Evolutionary conservation across 2,888 invertebrate species (phyloP).

Genomic region (Tetragnatha montana): DNA sequence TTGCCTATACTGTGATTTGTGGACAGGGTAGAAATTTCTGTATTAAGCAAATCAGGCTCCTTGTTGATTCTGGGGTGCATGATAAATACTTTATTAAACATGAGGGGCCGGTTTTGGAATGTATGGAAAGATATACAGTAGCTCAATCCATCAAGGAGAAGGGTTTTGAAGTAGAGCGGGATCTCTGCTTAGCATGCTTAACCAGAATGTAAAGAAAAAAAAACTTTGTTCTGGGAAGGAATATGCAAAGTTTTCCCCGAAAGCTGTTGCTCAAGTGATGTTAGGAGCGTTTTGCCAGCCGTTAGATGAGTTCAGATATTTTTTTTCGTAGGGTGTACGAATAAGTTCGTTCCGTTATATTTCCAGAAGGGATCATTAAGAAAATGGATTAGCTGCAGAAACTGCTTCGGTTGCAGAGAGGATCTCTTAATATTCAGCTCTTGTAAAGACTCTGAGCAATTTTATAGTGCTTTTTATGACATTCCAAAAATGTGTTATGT

Average conservation of each 20-base stretch:
- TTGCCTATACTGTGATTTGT: background rate
- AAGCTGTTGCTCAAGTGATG: background rate
- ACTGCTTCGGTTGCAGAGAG: no score
- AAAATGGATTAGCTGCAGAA: no score
- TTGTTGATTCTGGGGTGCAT: background rate
- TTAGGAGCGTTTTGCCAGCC: background rate
- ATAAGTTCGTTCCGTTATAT: no score
- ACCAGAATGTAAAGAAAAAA: background rate
- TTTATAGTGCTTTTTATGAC: no score
- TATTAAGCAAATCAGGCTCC: slow-evolving; percentile 50
- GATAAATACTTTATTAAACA: slow-evolving; percentile 48
- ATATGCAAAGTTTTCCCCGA: background rate
- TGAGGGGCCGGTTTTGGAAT: slow-evolving; percentile 21
- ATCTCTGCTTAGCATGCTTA: background rate
- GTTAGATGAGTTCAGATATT: background rate
- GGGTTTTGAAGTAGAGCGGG: background rate
- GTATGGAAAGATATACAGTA: slow-evolving; percentile 7
- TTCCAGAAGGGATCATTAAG: no score
- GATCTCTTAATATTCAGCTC: no score
- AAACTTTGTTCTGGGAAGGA: background rate
- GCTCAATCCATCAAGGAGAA: slow-evolving; percentile 1
- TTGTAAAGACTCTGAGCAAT: no score
- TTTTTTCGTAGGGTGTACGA: no score
- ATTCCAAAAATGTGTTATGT: no score
- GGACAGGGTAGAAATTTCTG: slow-evolving; percentile 27